These are phyloP conservation scores for Brachionichthys hirsutus DNA, from an alignment of 2,113 vertebrate species.

Conservation along the genomic window DNA sequence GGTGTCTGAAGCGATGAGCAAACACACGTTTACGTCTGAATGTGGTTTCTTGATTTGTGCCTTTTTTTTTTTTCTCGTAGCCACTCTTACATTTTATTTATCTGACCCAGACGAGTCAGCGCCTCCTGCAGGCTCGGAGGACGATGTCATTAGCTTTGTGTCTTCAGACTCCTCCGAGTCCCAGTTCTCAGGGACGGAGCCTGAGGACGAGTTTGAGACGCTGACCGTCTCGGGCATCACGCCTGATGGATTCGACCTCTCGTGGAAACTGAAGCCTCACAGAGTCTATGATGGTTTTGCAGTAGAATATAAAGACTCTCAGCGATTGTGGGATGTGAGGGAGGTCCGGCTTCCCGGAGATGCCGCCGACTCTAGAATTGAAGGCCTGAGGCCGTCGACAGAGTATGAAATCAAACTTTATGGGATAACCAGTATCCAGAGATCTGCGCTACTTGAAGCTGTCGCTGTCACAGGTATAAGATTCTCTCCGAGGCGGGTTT, in stretches of 20 bases:
- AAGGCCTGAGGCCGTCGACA: slow-evolving; percentile 64
- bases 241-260: slow-evolving; percentile 66
- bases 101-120: slow-evolving; percentile 62
- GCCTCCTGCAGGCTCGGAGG: slow-evolving; percentile 51
- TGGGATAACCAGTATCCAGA: slow-evolving; percentile 65
- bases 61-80: slow-evolving; percentile 68
- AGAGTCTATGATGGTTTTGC: slow-evolving; percentile 55
- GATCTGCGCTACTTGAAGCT: slow-evolving; percentile 66
- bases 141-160: slow-evolving; percentile 72
- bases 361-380: slow-evolving; percentile 58
- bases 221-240: slow-evolving; percentile 60
- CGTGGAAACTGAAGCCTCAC: slow-evolving; percentile 51
- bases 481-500: slow-evolving; percentile 35
- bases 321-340: slow-evolving; percentile 39
- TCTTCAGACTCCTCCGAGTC: slow-evolving; percentile 58
- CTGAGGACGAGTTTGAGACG: slow-evolving; percentile 47
- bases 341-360: slow-evolving; percentile 63
- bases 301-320: slow-evolving; percentile 63
- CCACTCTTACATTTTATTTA: slow-evolving; percentile 75
- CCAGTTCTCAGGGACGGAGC: slow-evolving; percentile 53
- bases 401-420: slow-evolving; percentile 73
- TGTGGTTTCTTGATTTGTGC: slow-evolving; percentile 47
- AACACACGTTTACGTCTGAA: neutral
- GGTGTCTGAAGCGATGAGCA: too few species aligned
- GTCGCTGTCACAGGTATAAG: slow-evolving; percentile 76